phyloP scores from a whole-genome alignment of 2,113 vertebrate species.

The Morone chrysops region DNA sequence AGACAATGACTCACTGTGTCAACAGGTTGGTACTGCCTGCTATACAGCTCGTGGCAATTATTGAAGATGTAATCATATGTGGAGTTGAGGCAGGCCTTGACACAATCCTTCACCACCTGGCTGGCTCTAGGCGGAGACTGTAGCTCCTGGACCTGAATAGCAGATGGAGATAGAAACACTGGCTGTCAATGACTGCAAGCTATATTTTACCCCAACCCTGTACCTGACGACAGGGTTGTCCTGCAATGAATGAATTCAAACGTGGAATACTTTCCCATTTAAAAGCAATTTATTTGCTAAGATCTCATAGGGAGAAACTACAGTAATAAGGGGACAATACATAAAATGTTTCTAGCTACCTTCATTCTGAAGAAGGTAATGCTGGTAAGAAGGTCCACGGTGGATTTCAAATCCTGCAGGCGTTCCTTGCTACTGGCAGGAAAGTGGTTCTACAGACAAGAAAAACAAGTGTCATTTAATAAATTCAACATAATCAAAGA shows the following conservation, averaged over 20 bases:
- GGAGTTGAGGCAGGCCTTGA: slow-evolving; percentile 98
- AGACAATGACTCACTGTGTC: slow-evolving; percentile 86
- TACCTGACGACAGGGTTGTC: neutral
- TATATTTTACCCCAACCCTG: neutral
- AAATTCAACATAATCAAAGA: neutral
- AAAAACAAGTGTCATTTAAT: neutral
- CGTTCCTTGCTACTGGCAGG: slow-evolving; percentile 95
- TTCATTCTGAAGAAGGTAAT: slow-evolving; percentile 99
- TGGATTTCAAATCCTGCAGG: slow-evolving; percentile 96
- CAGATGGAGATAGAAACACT: slow-evolving; percentile 18
- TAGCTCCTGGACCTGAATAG: slow-evolving; percentile 94
- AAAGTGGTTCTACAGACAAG: slow-evolving; percentile 91
- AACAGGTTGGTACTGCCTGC: slow-evolving; percentile 90
- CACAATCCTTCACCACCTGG: slow-evolving; percentile 97
- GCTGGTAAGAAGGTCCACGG: slow-evolving; percentile 97
- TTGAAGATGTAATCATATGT: slow-evolving; percentile 99
- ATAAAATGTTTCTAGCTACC: slow-evolving; percentile 75
- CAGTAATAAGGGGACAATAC: neutral
- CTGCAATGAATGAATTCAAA: too few species aligned
- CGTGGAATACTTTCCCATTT: neutral
- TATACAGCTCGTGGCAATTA: slow-evolving; percentile 97
- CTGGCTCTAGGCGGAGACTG: slow-evolving; percentile 98
- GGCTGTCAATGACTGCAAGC: neutral
- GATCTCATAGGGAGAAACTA: neutral
- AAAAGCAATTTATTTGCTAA: neutral